Conservation (phyloP, 1,140 invertebrate species). For the Drosophila pseudoananassae region DNA sequence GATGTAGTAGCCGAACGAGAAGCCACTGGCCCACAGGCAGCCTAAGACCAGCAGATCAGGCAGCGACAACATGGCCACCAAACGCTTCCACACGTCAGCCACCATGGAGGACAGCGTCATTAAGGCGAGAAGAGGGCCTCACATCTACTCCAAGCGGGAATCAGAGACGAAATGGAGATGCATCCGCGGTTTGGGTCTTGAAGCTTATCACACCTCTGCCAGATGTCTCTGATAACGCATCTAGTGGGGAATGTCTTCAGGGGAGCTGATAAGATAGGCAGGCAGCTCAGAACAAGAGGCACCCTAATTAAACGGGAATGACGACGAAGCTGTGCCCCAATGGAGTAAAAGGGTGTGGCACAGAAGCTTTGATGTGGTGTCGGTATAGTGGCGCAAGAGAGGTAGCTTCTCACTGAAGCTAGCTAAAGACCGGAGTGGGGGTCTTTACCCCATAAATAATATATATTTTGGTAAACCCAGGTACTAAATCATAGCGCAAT, state of each 20-base stretch:
- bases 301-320: slow-evolving; percentile 51
- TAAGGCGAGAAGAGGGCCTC: background rate
- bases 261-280: slow-evolving; percentile 53
- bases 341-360: background rate
- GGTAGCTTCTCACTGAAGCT: too few species aligned
- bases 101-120: slow-evolving; percentile 42
- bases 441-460: background rate
- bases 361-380: background rate
- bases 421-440: too few species aligned
- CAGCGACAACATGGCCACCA: slow-evolving; percentile 47
- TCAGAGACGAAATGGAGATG: slow-evolving; percentile 34
- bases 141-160: slow-evolving; percentile 47
- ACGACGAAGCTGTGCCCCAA: slow-evolving; percentile 16
- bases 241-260: slow-evolving; percentile 51
- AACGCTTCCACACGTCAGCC: slow-evolving; percentile 49
- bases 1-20: slow-evolving; percentile 72
- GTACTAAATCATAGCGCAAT: slow-evolving; percentile 25
- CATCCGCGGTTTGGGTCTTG: slow-evolving; percentile 7
- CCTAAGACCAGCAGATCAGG: slow-evolving; percentile 61
- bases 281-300: slow-evolving; percentile 31
- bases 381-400: too few species aligned
- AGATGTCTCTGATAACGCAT: slow-evolving; percentile 47
- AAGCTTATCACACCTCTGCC: slow-evolving; percentile 16
- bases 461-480: background rate
- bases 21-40: slow-evolving; percentile 67